A percentile compares a stretch with the other conserved stretches of the same genome.
Conservation (phyloP, 1,140 invertebrate genomes). For the Drusus annulatus region DNA sequence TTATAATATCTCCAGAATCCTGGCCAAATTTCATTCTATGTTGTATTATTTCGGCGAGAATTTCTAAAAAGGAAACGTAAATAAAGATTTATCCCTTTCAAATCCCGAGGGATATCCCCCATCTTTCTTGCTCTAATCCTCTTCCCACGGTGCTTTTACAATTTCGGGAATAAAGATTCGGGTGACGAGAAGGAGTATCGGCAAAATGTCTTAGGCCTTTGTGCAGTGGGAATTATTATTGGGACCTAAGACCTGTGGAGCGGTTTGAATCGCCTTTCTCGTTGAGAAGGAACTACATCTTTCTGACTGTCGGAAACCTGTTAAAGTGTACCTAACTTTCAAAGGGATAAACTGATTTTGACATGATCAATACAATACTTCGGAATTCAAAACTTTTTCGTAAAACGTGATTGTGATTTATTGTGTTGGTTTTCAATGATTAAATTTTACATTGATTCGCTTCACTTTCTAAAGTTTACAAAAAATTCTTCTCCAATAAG, state of each 20-base stretch:
- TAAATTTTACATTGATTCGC: too few species aligned
- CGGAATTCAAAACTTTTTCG: too few species aligned
- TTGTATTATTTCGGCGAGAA: constrained; percentile 29
- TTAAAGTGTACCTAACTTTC: too few species aligned
- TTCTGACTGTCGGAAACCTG: too few species aligned
- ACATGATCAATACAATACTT: too few species aligned
- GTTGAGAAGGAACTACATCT: too few species aligned
- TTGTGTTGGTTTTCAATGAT: too few species aligned
- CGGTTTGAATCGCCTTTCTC: not conserved
- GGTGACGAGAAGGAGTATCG: constrained; percentile 32
- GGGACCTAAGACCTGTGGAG: constrained; percentile 1
- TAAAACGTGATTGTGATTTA: too few species aligned
- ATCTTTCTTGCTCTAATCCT: constrained; percentile 39
- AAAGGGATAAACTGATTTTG: too few species aligned
- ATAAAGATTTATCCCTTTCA: constrained; percentile 53
- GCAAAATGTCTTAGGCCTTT: constrained; percentile 16
- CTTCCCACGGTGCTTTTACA: constrained; percentile 19
- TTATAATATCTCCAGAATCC: constrained; percentile 1
- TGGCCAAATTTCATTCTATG: constrained; percentile 21
- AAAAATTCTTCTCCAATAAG: too few species aligned
- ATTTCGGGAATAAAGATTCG: constrained; percentile 22
- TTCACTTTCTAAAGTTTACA: too few species aligned
- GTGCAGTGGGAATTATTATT: constrained; percentile 8
- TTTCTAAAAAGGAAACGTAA: constrained; percentile 51
- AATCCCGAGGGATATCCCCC: constrained; percentile 46